Conservation (phyloP, 2,888 invertebrate species). For the Harpalus rubripes region DNA sequence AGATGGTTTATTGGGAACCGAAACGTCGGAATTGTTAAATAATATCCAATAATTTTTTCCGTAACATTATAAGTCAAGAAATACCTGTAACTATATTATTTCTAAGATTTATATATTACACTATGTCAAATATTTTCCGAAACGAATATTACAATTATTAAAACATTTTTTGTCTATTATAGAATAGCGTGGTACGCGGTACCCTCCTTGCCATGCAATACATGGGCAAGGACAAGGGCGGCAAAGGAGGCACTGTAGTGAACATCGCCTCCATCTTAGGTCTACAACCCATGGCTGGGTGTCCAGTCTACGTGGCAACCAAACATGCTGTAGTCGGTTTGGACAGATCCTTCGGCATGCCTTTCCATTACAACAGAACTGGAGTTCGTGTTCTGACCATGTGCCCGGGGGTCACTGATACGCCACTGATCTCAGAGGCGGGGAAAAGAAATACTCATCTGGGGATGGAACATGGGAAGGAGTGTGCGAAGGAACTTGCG, state of each 20-base stretch:
- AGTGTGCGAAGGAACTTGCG: conserved; percentile 72
- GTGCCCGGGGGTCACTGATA: conserved; percentile 77
- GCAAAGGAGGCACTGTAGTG: conserved; percentile 83
- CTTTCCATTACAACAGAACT: conserved; percentile 70
- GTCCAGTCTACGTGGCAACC: conserved; percentile 82
- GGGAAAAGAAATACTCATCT: conserved; percentile 25
- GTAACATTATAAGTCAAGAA: too few species aligned
- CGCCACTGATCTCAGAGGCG: conserved; percentile 74
- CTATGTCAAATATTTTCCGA: too few species aligned
- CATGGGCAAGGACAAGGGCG: conserved; percentile 81
- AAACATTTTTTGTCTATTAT: conserved; percentile 54
- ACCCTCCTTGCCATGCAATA: conserved; percentile 80
- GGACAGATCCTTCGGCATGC: conserved; percentile 76
- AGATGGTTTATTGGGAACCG: too few species aligned
- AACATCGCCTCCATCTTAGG: conserved; percentile 84
- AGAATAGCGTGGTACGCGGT: conserved; percentile 78
- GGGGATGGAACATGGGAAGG: conserved; percentile 71
- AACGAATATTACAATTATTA: too few species aligned
- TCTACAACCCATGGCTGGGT: conserved; percentile 78
- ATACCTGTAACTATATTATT: too few species aligned
- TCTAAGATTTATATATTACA: too few species aligned
- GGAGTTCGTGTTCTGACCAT: conserved; percentile 77
- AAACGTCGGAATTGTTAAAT: too few species aligned
- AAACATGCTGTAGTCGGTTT: conserved; percentile 81
- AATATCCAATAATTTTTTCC: too few species aligned